Base-by-base conservation (phyloP, 2,888 invertebrate genomes). In the Plebejus argus region DNA sequence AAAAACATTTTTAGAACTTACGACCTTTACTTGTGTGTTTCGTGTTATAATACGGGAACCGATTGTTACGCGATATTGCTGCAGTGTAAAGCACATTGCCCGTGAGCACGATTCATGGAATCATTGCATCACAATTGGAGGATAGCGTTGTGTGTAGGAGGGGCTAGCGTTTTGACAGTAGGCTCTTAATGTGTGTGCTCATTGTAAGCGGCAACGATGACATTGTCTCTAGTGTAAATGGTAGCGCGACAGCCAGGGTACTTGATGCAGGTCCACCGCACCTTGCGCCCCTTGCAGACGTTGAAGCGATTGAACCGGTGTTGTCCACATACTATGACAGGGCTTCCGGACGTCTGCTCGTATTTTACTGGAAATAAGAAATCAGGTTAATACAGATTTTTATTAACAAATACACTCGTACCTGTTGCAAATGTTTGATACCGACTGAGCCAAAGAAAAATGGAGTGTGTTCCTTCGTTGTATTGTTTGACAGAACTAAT, bases 171-270 rank as follows among this genome's bases (percentile, higher is more conserved):
- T n/a, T n/a, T n/a, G n/a, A n/a, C n/a, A n/a, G n/a, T n/a, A n/a
- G n/a, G n/a, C n/a, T n/a, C n/a, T n/a, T n/a, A 53, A 80, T 87
- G 86, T 71, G 83, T 87, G 77, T 89, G 89, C 5, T 81, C 78
- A 70, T 85, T 84, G 3, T 80, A 81, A 15, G 78, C 79, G 20
- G 79, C 82, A 6, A 88, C 71, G 15, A 90, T 82, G 20, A 81
- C 77, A 39, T 85, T 80, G 3, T 83, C 83, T 0, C 84, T 8
- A 0, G 88, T 88, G 45, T 81, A 80, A 1, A 88, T 75, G 5
- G 80, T 79, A 1, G 85, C 85, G 1, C 85, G 83, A 70, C 87
- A 87, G 3, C 85, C 86, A 0, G 83, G 82, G 10, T 79, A 81
- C 77, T 81, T 84, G 33, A 83, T 80, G 70, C 88, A 90, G 0